Conservation (phyloP, 2,888 invertebrate genomes). For the Melolontha melolontha region DNA sequence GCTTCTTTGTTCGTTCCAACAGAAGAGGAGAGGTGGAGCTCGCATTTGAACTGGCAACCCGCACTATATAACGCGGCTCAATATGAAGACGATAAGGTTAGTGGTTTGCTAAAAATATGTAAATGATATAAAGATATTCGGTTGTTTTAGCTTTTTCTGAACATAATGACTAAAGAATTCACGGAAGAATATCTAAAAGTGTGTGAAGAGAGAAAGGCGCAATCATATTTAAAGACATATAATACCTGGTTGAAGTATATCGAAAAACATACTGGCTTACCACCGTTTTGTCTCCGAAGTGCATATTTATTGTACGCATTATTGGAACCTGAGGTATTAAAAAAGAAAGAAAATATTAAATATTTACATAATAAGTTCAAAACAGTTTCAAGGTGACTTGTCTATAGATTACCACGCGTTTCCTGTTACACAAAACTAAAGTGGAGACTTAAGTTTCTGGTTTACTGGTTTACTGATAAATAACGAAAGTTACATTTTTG, state of each 20-base stretch:
- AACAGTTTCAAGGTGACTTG: no score
- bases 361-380: no score
- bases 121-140: background rate
- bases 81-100: constrained; percentile 51
- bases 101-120: background rate
- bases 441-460: no score
- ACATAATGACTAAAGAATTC: background rate
- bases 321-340: constrained; percentile 39
- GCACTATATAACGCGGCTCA: constrained; percentile 77
- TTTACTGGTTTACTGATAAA: no score
- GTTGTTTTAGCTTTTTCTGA: constrained; percentile 1
- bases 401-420: no score
- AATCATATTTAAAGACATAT: constrained; percentile 14
- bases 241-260: constrained; percentile 38
- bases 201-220: background rate
- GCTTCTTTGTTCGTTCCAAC: constrained; percentile 77
- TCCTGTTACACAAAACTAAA: no score
- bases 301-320: constrained; percentile 39
- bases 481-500: no score
- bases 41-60: constrained; percentile 77
- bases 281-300: constrained; percentile 29
- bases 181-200: constrained; percentile 10
- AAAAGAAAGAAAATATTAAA: no score
- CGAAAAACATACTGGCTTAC: constrained; percentile 38
- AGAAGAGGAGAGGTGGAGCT: constrained; percentile 70